Evolutionary conservation across 92 coral and sea anemone species (phyloP).

Genomic region (Umimayanthus kanabou): DNA sequence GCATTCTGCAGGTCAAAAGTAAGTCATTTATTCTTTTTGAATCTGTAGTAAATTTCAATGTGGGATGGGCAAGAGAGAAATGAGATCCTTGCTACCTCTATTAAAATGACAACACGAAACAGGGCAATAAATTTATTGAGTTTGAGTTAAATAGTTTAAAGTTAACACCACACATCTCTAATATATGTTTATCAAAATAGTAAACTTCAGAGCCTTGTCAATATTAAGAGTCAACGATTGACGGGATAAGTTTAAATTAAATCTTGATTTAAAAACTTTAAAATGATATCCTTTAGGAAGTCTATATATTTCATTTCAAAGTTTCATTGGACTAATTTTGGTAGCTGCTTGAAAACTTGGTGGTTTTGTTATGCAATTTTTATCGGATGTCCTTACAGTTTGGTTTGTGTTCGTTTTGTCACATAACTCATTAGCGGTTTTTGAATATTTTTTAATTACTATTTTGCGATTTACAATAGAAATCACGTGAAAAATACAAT

Average conservation of each 20-base stretch:
- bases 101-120: neutral
- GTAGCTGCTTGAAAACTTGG: neutral
- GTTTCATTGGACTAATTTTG: neutral
- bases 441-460: neutral
- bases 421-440: neutral
- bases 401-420: neutral
- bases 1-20: slow-evolving; percentile 38
- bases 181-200: neutral
- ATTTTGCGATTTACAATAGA: neutral
- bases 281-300: no score
- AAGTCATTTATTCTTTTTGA: neutral
- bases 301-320: neutral
- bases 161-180: neutral
- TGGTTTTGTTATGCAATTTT: slow-evolving; percentile 9
- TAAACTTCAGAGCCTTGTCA: neutral
- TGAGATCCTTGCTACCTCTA: neutral
- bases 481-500: neutral
- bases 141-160: neutral
- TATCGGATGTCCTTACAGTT: neutral
- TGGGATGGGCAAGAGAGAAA: neutral
- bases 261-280: no score
- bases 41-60: no score
- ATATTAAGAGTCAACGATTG: neutral
- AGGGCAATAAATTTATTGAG: neutral
- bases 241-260: neutral